Base-by-base conservation (phyloP, 2,797 vertebrate species). In the Sandelia bainsii region DNA sequence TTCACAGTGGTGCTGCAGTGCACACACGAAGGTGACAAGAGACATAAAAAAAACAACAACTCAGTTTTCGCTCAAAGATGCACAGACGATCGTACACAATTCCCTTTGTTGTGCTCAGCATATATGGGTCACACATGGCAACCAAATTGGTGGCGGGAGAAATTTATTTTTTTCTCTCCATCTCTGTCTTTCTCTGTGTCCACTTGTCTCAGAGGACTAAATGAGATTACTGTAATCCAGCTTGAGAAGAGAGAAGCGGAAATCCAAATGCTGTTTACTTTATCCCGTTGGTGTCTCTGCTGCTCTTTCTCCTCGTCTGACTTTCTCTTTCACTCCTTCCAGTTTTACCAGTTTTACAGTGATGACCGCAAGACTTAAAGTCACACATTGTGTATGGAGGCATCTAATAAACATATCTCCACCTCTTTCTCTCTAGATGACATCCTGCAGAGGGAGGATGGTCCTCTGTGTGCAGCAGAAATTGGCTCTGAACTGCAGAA, bases 401-500 rank as follows among this genome's bases (percentile, higher is more conserved):
- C 0, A 8, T 70, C n/a, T 46, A 7, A 50, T 51, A 13, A 45
- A 44, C 27, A 6, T 2, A 1, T n/a, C 19, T 0, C 10, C 44
- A 0, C 23, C 20, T 77, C 9, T 69, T 0, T 64, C 5, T 77
- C 29, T 45, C 29, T 67, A 98, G 97, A 99, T 96, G 97, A 97
- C 88, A 96, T 98, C 89, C 94, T 97, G 95, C 96, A 96, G 90
- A 94, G 93, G 77, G 95, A 96, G 78, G 92, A 91, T 1, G 85
- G 91, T 69, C 94, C 95, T 1, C 84, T 97, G 73, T 95, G 84
- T 19, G 97, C 96, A 1, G 96, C 95, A 22, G 95, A 98, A 86
- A 96, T 99, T 76, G 93, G 96, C 63, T 95, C 95, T 45, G 95
- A 97, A 61, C 94, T 99, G 82, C 89, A 92, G 88, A 98, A 97